Evolutionary conservation across 2,888 invertebrate genomes (phyloP), one percentile per base, ranked within the genome.

Genomic region (Pheosia gnoma): DNA sequence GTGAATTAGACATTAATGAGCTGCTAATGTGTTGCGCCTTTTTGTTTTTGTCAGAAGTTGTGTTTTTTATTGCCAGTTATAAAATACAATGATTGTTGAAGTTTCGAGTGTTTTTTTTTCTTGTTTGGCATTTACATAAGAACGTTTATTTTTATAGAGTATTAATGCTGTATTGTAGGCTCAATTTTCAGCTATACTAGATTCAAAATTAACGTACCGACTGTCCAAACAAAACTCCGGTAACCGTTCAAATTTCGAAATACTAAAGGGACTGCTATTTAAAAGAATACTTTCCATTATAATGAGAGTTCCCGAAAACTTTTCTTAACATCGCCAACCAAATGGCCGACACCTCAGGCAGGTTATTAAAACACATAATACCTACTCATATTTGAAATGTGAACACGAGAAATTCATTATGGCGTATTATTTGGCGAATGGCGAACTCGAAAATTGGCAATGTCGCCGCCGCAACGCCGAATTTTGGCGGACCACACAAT

Each of bases 1-100:
- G 78, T 84, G 81, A 86, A 90, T 91, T 81, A 83, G 77, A 74
- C 78, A 80, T 81, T 84, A 85, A 89, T 88, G 82, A 88, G 80
- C 85, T 83, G 87, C 79, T 89, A 89, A 91, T 89, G 84, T 80
- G 83, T 82, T 82, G 72, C 68, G 81, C 77, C 73, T 83, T 84
- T 74, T 71, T 71, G 77, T 80, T 79, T 80, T 84, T 79, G 71
- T 75, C 77, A 74, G 78, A 78, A 79, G 78, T 75, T 58, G 36
- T 59, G 37, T 47, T 56, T 45, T 66, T 65, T 59, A 51, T 51
- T 5, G 9, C 11, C 11, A 4, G n/a, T 75, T 75, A 56, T 68
- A 41, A 54, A 52, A 59, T 59, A 61, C 60, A 41, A 43, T 57
- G 54, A 65, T 65, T 51, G 52, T 69, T 47, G n/a, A 47, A 47